These are phyloP conservation scores for Drosophila obscura DNA, from an alignment of 1,140 invertebrate species.

Conservation along the genomic window DNA sequence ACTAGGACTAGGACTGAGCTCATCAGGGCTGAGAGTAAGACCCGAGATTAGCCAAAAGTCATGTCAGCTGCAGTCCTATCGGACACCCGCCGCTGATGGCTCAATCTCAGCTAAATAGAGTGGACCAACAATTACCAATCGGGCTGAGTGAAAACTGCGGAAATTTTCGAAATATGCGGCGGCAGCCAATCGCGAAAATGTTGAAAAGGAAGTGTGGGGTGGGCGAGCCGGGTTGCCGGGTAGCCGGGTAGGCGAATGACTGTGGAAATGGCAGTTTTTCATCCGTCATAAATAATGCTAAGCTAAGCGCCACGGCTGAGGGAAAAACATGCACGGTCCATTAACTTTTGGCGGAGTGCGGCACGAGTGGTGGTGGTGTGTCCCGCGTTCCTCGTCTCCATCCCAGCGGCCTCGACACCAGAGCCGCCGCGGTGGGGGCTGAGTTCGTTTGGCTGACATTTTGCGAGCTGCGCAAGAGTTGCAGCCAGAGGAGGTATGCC, in stretches of 20 bases:
- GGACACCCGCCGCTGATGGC: slow-evolving; percentile 36
- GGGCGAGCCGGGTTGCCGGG: slow-evolving; percentile 35
- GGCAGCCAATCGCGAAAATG: slow-evolving; percentile 62
- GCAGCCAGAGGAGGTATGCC: slow-evolving; percentile 34
- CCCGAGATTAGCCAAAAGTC: slow-evolving; percentile 53
- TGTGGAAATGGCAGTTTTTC: slow-evolving; percentile 70
- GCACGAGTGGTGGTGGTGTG: slow-evolving; percentile 5
- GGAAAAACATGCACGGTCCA: slow-evolving; percentile 83
- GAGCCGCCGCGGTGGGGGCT: neutral
- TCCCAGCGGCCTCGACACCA: slow-evolving; percentile 50
- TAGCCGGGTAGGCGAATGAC: slow-evolving; percentile 8
- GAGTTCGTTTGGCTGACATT: slow-evolving; percentile 43
- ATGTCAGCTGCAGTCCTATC: slow-evolving; percentile 40
- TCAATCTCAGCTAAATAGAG: slow-evolving; percentile 33
- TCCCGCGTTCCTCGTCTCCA: slow-evolving; percentile 30
- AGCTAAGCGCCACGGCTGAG: slow-evolving; percentile 83
- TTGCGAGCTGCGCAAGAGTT: slow-evolving; percentile 54
- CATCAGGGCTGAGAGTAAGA: slow-evolving; percentile 39
- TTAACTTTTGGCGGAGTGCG: slow-evolving; percentile 73
- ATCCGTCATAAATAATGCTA: slow-evolving; percentile 84
- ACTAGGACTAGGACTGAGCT: too few species aligned
- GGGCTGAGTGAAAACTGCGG: slow-evolving; percentile 29
- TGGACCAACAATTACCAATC: slow-evolving; percentile 31
- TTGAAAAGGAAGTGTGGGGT: slow-evolving; percentile 66
- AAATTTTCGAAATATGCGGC: slow-evolving; percentile 72